These are phyloP conservation scores for Amphipoea oculea DNA, from an alignment of 2,888 invertebrate genomes.

Conservation along the genomic window DNA sequence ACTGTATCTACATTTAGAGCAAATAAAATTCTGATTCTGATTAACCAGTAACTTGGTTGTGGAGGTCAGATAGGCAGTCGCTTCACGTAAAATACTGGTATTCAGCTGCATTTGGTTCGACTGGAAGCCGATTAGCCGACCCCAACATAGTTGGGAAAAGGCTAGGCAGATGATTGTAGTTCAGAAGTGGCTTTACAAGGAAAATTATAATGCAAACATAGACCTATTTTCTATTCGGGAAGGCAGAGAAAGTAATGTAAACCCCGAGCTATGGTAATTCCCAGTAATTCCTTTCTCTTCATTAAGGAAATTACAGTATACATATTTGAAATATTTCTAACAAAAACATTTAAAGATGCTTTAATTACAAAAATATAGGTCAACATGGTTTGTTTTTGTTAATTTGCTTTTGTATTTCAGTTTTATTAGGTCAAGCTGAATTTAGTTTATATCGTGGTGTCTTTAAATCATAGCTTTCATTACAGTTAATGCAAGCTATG, in stretches of 20 bases:
- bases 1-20: too few species aligned
- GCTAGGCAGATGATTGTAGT: neutral
- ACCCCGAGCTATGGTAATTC: neutral
- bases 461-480: neutral
- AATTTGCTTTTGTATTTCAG: neutral
- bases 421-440: neutral
- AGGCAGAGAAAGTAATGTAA: neutral
- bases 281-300: neutral
- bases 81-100: neutral
- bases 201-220: neutral
- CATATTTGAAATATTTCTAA: neutral
- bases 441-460: neutral
- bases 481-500: too few species aligned
- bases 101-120: neutral
- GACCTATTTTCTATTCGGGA: neutral
- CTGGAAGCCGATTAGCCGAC: neutral
- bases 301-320: neutral
- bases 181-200: neutral
- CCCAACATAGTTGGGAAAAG: neutral
- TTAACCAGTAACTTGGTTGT: neutral
- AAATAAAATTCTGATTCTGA: too few species aligned
- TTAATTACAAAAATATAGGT: neutral
- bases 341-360: neutral
- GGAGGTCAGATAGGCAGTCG: neutral
- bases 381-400: neutral